phyloP scores from a whole-genome alignment of 2,113 vertebrate species.

The Sisor rabdophorus region DNA sequence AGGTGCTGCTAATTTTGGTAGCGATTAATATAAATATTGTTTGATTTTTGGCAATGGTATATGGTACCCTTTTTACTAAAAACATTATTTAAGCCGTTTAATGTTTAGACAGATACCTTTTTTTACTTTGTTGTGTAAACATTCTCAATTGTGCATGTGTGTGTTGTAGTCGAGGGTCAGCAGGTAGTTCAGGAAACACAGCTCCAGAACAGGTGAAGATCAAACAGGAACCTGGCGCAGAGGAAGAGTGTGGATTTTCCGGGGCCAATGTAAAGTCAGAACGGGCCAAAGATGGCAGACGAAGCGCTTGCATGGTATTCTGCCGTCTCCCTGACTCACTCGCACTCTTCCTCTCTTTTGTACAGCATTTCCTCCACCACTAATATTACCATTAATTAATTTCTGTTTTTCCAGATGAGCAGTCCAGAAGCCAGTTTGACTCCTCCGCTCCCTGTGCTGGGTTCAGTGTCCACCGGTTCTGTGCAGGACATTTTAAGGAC shows the following conservation, averaged over 20 bases:
- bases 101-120: too few species aligned
- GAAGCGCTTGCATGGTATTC: conserved; percentile 94
- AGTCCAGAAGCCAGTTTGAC: conserved; percentile 88
- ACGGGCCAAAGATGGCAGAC: conserved; percentile 79
- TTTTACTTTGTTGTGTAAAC: background rate
- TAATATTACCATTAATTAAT: background rate
- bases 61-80: too few species aligned
- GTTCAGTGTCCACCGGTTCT: conserved; percentile 75
- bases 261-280: conserved; percentile 82
- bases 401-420: conserved; percentile 76
- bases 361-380: background rate
- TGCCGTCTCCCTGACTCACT: background rate
- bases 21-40: background rate
- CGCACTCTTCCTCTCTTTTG: too few species aligned
- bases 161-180: conserved; percentile 81
- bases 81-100: background rate
- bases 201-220: conserved; percentile 84
- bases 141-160: background rate
- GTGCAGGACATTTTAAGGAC: conserved; percentile 77
- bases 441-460: conserved; percentile 70
- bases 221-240: conserved; percentile 90
- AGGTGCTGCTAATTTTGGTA: too few species aligned
- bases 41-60: too few species aligned
- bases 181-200: conserved; percentile 75
- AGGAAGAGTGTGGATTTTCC: conserved; percentile 83